phyloP scores from a whole-genome alignment of 2,113 vertebrate species.

The Budorcas taxicolor region DNA sequence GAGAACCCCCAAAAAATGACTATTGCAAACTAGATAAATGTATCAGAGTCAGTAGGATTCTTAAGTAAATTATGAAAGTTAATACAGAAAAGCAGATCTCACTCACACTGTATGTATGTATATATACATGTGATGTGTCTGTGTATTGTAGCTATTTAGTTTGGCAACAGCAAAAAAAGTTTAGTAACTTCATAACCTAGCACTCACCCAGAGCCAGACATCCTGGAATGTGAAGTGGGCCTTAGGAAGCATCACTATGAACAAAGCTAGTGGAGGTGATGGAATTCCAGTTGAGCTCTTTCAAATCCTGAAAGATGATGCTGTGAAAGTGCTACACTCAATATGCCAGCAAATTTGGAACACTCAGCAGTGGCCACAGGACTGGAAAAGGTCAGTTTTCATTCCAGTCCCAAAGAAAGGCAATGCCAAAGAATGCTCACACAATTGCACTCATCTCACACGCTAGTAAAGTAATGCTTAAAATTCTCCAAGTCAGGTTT shows the following conservation, averaged over 20 bases:
- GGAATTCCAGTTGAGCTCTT: background rate
- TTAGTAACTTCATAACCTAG: background rate
- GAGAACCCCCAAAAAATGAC: background rate
- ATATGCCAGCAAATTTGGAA: background rate
- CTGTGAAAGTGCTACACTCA: background rate
- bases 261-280: background rate
- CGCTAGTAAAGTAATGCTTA: fast-evolving
- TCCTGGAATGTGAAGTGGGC: background rate
- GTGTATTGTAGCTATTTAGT: background rate
- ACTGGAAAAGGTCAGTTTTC: background rate
- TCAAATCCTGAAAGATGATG: background rate
- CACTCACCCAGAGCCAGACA: background rate
- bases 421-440: background rate
- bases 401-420: background rate
- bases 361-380: background rate
- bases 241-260: background rate
- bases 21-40: background rate
- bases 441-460: background rate
- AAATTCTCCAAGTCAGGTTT: background rate
- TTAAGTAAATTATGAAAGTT: background rate
- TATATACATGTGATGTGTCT: background rate
- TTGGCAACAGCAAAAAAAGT: background rate
- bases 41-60: background rate
- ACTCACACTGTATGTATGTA: background rate
- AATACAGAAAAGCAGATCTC: background rate